These are phyloP conservation scores for Glaucopsyche alexis DNA, from an alignment of 2,888 invertebrate species.

Conservation along the genomic window DNA sequence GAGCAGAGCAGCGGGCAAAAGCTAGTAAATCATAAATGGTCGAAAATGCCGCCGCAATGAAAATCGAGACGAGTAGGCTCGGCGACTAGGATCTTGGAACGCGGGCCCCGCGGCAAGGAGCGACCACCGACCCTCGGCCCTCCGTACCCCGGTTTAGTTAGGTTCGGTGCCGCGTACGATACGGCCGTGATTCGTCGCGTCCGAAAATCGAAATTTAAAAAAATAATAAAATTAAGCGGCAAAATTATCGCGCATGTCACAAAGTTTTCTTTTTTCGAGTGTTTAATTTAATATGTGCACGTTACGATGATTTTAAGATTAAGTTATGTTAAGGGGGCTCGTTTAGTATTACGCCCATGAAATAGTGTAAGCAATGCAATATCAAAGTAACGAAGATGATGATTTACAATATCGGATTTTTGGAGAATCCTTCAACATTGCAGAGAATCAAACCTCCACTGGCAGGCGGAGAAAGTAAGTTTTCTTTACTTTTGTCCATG, in stretches of 20 bases:
- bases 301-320: constrained; percentile 65
- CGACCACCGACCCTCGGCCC: no score
- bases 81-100: constrained; percentile 8
- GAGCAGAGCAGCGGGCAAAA: no score
- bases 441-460: constrained; percentile 51
- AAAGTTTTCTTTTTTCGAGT: constrained; percentile 30
- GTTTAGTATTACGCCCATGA: constrained; percentile 53
- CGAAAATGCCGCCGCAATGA: neutral
- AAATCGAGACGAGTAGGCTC: neutral
- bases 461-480: constrained; percentile 70
- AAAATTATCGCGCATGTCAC: constrained; percentile 43
- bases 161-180: constrained; percentile 66
- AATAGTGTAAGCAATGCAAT: constrained; percentile 76
- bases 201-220: constrained; percentile 21
- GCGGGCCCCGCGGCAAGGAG: neutral
- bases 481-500: constrained; percentile 36
- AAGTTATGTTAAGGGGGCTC: constrained; percentile 66
- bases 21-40: neutral
- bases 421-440: constrained; percentile 73
- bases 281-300: constrained; percentile 35
- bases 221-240: constrained; percentile 42
- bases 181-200: constrained; percentile 58
- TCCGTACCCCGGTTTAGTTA: constrained; percentile 40
- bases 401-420: constrained; percentile 78
- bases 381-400: constrained; percentile 74